These are phyloP conservation scores for Oxyruncus cristatus DNA, from an alignment of 2,113 vertebrate genomes.

Conservation along the genomic window DNA sequence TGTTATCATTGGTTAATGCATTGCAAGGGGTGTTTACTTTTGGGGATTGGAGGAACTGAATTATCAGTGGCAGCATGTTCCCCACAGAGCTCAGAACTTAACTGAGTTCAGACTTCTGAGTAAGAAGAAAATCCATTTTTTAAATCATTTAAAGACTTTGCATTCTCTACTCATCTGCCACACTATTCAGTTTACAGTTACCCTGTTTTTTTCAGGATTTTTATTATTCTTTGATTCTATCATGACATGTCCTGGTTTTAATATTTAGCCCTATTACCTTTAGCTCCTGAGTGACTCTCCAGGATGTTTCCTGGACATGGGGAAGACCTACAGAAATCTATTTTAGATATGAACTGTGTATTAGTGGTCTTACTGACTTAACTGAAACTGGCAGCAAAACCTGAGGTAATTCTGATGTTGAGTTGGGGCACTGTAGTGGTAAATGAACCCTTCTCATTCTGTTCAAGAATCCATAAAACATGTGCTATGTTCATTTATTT, in stretches of 20 bases:
- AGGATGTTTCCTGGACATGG: rapidly evolving
- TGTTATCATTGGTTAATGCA: neutral
- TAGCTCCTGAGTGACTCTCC: neutral
- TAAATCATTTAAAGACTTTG: neutral
- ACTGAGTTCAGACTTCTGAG: neutral
- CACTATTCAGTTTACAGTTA: neutral
- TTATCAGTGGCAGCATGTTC: neutral
- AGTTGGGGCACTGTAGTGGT: neutral
- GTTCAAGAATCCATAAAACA: neutral
- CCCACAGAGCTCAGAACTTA: neutral
- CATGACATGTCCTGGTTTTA: neutral
- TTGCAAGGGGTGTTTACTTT: neutral
- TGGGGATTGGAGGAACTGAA: neutral
- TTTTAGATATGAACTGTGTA: neutral
- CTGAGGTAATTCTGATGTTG: neutral
- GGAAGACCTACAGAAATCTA: neutral
- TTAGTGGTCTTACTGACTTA: neutral
- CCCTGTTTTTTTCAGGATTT: neutral
- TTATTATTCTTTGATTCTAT: neutral
- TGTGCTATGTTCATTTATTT: neutral
- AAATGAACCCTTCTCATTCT: neutral
- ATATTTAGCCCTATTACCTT: neutral
- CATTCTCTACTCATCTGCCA: neutral
- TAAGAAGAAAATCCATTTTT: neutral
- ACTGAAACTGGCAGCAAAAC: neutral